These are phyloP conservation scores for Lepidonotus clava DNA, from an alignment of 2,888 invertebrate species.

Conservation along the genomic window DNA sequence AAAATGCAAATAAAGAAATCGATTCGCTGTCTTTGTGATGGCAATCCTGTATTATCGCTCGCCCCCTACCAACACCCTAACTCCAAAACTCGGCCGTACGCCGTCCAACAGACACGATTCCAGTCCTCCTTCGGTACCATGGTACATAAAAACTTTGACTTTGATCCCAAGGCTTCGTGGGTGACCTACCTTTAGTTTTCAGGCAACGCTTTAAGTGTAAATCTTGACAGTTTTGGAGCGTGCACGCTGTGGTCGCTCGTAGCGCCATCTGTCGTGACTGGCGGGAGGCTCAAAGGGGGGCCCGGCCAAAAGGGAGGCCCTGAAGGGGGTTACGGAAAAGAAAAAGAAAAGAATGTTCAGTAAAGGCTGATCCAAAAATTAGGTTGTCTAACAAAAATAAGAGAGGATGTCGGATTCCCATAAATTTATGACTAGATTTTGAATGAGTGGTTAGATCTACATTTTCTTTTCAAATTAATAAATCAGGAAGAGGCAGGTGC, in stretches of 20 bases:
- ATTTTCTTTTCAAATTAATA: no score
- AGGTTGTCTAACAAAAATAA: no score
- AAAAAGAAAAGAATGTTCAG: no score
- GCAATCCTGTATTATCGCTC: conserved; percentile 41
- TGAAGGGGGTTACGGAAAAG: no score
- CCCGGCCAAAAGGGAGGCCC: neutral
- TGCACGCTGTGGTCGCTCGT: conserved; percentile 18
- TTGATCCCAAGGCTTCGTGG: neutral
- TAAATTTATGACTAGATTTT: no score
- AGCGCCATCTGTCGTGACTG: conserved; percentile 18
- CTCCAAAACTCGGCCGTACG: neutral
- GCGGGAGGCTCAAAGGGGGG: neutral
- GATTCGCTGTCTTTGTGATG: conserved; percentile 50
- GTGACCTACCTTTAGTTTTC: conserved; percentile 5
- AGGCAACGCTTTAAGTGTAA: neutral
- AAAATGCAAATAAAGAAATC: conserved; percentile 54
- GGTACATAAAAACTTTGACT: neutral
- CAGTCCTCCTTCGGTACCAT: conserved; percentile 3
- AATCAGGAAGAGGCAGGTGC: no score
- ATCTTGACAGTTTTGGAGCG: conserved; percentile 44
- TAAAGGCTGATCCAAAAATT: no score
- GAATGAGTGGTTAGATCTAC: no score
- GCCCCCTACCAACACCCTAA: neutral
- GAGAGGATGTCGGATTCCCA: no score
- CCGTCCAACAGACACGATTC: neutral